Conservation (phyloP, 2,888 invertebrate species). For the Stenichneumon culpator region DNA sequence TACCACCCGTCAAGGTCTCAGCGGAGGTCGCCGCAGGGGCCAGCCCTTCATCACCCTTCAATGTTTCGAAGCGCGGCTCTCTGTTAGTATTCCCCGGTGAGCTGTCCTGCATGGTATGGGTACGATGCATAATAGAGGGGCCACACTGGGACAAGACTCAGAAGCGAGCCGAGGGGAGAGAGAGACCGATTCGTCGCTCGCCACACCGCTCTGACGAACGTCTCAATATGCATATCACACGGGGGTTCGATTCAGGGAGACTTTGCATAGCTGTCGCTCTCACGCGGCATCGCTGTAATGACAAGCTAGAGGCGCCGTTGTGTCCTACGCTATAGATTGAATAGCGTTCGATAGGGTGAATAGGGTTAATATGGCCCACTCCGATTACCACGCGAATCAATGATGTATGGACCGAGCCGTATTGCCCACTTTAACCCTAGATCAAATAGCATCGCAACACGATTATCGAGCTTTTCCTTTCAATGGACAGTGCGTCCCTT, state of each 20-base stretch:
- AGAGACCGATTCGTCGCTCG: constrained; percentile 30
- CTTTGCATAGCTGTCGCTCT: constrained; percentile 55
- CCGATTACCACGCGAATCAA: neutral
- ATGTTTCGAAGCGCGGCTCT: constrained; percentile 66
- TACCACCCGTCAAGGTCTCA: constrained; percentile 76
- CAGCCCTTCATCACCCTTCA: constrained; percentile 81
- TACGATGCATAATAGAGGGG: constrained; percentile 6
- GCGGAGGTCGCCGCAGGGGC: constrained; percentile 78
- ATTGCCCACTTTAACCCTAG: neutral
- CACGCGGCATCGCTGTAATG: constrained; percentile 8
- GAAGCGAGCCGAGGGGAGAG: constrained; percentile 64
- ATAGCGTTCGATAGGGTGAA: neutral
- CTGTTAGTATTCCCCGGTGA: constrained; percentile 52
- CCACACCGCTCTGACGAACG: constrained; percentile 67
- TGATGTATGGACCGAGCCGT: neutral
- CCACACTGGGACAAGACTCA: constrained; percentile 70
- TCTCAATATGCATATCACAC: constrained; percentile 68
- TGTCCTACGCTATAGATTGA: neutral
- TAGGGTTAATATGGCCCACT: neutral
- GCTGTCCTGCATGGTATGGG: constrained; percentile 15
- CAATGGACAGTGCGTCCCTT: neutral
- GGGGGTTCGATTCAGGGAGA: constrained; percentile 28
- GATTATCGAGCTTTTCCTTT: neutral
- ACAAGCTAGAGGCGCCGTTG: neutral
- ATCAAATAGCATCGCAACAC: neutral